A percentile compares a stretch with the other conserved stretches of the same genome.
Conservation (phyloP, 2,888 invertebrate genomes). For the Tachystola acroxantha region DNA sequence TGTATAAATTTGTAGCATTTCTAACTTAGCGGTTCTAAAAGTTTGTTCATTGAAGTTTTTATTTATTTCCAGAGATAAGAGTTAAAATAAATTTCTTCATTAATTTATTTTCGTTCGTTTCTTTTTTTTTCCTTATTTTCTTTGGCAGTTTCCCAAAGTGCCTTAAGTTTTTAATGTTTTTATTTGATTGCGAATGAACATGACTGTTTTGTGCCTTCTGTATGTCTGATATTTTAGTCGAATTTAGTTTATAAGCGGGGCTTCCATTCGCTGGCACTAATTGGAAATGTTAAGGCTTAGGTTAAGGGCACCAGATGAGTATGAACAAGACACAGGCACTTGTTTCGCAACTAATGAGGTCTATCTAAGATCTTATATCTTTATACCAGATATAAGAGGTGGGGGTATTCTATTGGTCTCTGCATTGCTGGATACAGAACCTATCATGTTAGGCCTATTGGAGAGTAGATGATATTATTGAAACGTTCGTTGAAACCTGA, state of each 20-base stretch:
- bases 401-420: no score
- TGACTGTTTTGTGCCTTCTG: conserved; percentile 14
- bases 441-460: no score
- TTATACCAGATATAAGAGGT: no score
- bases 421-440: no score
- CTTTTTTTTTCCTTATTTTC: conserved; percentile 17
- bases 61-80: conserved; percentile 50
- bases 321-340: no score
- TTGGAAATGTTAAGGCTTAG: no score
- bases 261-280: neutral
- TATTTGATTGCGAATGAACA: conserved; percentile 4
- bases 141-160: conserved; percentile 9
- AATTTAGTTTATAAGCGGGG: neutral
- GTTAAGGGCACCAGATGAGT: no score
- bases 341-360: no score
- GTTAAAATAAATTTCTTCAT: conserved; percentile 53
- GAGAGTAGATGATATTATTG: no score
- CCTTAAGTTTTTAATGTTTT: conserved; percentile 7
- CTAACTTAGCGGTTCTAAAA: conserved; percentile 40
- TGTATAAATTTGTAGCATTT: conserved; percentile 44
- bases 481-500: no score
- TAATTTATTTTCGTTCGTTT: conserved; percentile 42
- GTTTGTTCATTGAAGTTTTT: conserved; percentile 54
- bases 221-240: conserved; percentile 8
- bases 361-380: no score